A percentile compares a stretch with the other conserved stretches of the same genome.
Evolutionary conservation across 2,113 vertebrate species (phyloP).

Genomic region (Osmerus mordax): DNA sequence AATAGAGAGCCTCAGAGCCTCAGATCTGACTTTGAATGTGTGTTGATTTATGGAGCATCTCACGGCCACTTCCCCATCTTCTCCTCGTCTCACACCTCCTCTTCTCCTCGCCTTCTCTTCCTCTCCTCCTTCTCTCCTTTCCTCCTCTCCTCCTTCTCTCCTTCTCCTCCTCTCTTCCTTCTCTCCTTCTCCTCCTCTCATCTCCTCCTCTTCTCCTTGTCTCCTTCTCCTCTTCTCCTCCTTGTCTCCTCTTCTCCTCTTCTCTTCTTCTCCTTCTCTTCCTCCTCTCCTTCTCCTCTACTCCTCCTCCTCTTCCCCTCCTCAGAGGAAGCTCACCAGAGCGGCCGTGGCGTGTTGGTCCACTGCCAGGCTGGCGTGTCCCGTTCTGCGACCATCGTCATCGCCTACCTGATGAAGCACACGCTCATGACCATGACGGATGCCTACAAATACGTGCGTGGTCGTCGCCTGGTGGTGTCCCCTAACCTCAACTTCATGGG

Average conservation of each 20-base stretch:
- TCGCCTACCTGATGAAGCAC: constrained; percentile 87
- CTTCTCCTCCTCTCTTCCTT: too few relatives aligned
- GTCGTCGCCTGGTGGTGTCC: constrained; percentile 78
- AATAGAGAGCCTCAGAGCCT: constrained; percentile 1
- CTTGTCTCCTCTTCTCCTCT: too few relatives aligned
- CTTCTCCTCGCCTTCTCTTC: neutral
- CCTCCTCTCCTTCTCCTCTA: too few relatives aligned
- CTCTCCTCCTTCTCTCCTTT: too few relatives aligned
- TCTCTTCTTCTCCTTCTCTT: neutral
- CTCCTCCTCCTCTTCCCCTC: constrained; percentile 16
- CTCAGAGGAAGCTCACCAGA: constrained; percentile 82
- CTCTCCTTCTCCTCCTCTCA: too few relatives aligned
- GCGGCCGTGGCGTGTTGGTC: constrained; percentile 77
- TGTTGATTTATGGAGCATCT: neutral
- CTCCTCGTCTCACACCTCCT: too few relatives aligned
- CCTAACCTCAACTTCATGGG: constrained; percentile 87
- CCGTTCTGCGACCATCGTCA: constrained; percentile 81
- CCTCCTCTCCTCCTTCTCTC: too few relatives aligned
- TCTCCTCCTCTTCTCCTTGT: too few relatives aligned
- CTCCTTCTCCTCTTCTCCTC: too few relatives aligned
- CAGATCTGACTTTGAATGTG: neutral
- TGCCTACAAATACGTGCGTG: constrained; percentile 81
- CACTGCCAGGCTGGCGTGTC: constrained; percentile 86
- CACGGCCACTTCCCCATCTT: neutral
- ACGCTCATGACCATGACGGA: constrained; percentile 85